Conservation (phyloP, 2,797 vertebrate genomes). For the Paratrypauchen microcephalus region DNA sequence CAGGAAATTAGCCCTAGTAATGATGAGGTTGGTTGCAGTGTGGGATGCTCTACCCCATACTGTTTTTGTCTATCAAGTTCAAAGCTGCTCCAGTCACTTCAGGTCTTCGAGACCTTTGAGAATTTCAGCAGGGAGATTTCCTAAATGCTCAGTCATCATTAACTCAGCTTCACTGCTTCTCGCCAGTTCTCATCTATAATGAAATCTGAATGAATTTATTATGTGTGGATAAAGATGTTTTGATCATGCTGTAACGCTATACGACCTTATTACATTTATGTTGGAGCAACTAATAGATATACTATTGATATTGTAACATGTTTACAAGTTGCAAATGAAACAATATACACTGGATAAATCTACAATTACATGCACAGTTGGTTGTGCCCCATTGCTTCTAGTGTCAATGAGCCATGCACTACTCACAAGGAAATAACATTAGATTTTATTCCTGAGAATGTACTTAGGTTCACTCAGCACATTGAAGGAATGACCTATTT, state of each 20-base stretch:
- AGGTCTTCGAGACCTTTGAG: conserved; percentile 25
- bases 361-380: no score
- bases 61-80: conserved; percentile 53
- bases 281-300: not conserved
- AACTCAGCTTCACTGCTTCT: conserved; percentile 16
- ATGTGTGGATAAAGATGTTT: not conserved
- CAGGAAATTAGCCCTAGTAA: conserved; percentile 18
- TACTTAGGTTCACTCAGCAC: no score
- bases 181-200: conserved; percentile 2
- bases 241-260: no score
- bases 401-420: no score
- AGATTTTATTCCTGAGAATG: no score
- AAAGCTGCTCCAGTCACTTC: conserved; percentile 45
- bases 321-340: not conserved
- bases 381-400: no score
- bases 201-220: not conserved
- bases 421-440: no score
- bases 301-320: not conserved
- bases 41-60: conserved; percentile 32
- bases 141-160: conserved; percentile 36
- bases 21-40: conserved; percentile 22
- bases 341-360: no score
- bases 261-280: not conserved
- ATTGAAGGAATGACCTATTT: not conserved
- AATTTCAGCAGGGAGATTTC: conserved; percentile 52